Base-by-base conservation (phyloP, 2,113 vertebrate genomes). In the Embiotoca jacksoni region DNA sequence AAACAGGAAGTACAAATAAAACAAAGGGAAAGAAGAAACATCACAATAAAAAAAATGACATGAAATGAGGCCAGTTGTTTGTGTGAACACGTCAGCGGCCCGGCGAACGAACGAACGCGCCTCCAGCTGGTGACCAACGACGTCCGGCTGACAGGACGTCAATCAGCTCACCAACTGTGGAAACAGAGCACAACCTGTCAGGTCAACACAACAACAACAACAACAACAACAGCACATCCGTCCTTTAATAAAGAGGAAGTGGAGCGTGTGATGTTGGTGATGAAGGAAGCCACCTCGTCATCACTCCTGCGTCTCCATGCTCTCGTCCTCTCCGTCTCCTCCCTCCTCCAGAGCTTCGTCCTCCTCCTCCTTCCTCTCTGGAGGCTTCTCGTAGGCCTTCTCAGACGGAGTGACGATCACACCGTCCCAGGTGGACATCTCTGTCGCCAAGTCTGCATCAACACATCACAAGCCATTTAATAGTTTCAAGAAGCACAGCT, bases 401-500 rank as follows among this genome's bases (percentile, higher is more conserved):
- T 99, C 98, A 0, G 98, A 99, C 0, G 98, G 98, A 0, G 97
- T 99, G 65, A 99, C 97, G 0, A 99, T 99, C 83, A 99, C 97
- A 0, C 97, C 98, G 0, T 99, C 98, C 97, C 98, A 99, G 0
- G 97, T 99, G 7, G 97, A 99, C 96, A 99, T 99, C 83, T 99
- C 97, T 0, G 95, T 95, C 0, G 96, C 96, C 76, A 99, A 89
- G 69, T 97, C 98, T 99, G 92, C 9, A 75, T 69, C 33, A 35
- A 54, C 14, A 69, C 0, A 60, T 62, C 6, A 23, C 23, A 23
- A 23, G 23, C 23, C 23, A 68, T 4, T 23, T 39, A 11, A 11
- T 33, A 23, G 23, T 6, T 63, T 41, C 36, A n/a, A 16, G 16
- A 37, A 44, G 41, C 41, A 44, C 41, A 44, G 13, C 10, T 44